Evolutionary conservation across 2,113 vertebrate species (phyloP), one percentile per base, ranked within the genome.

Genomic region (Vimba vimba): DNA sequence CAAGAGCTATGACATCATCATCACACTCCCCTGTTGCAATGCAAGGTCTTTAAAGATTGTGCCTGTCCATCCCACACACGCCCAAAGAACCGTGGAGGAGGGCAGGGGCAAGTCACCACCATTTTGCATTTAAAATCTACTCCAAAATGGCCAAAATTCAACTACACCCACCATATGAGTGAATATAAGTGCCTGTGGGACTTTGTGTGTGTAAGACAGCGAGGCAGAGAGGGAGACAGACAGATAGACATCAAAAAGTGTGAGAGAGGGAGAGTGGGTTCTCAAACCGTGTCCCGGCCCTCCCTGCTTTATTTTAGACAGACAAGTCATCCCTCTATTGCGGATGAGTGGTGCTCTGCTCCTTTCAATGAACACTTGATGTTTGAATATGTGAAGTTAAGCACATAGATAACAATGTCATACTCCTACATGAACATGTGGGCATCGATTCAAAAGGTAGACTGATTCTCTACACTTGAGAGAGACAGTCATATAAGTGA

Each of bases 351-450:
- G 77, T 83, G 71, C 85, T 90, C 86, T 90, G 85, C 66, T 83
- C 79, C 79, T 90, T 87, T 92, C 86, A 91, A 89, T 82, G 81
- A 79, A 90, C 89, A 87, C 91, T 91, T 66, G 83, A 92, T 85
- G 69, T 89, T 89, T 83, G 85, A 89, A 91, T 86, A 89, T 89
- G 82, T 83, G 86, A 89, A 85, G 88, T 88, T 91, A 82, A 15
- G 66, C 79, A 87, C 86, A 86, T 69, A n/a, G 84, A 90, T 86
- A 74, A 91, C 85, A 82, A 86, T 89, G 86, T 89, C 90, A 87
- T 83, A 19, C 89, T 39, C 93, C 88, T 86, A 90, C 90, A 57
- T 84, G 60, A 80, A 85, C 55, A 90, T 50, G 87, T 79, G 6
- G 75, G 45, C 36, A 66, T 69, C 8, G 2, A 77, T 85, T 62